phyloP scores from a whole-genome alignment of 2,888 invertebrate genomes.

The Hemithea aestivaria region DNA sequence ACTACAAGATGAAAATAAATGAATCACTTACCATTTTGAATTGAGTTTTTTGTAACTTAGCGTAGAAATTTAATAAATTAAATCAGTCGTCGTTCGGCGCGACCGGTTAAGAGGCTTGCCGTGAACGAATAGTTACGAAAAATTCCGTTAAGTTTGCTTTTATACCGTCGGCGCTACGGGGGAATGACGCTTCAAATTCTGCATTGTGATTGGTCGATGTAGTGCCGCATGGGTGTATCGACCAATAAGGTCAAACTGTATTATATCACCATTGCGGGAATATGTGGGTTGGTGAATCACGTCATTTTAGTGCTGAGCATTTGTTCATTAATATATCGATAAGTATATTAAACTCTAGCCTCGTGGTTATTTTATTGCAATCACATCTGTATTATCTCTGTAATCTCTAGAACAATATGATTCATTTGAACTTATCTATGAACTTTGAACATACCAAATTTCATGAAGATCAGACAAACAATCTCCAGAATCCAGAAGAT shows the following conservation, averaged over 20 bases:
- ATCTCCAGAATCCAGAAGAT: too few species aligned
- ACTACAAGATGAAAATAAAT: slow-evolving; percentile 21
- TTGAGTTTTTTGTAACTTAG: slow-evolving; percentile 71
- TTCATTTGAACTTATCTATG: too few species aligned
- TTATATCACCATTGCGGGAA: slow-evolving; percentile 74
- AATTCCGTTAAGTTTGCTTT: slow-evolving; percentile 69
- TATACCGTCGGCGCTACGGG: slow-evolving; percentile 76
- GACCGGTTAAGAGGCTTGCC: slow-evolving; percentile 84
- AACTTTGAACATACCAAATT: too few species aligned
- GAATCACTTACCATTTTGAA: slow-evolving; percentile 71
- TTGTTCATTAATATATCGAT: slow-evolving; percentile 19
- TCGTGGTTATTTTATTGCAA: too few species aligned
- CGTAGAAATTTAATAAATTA: slow-evolving; percentile 67
- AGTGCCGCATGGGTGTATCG: slow-evolving; percentile 65
- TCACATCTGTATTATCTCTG: too few species aligned
- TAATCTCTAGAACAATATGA: too few species aligned
- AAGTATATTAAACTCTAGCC: too few species aligned
- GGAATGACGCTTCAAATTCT: slow-evolving; percentile 67
- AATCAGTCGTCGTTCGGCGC: slow-evolving; percentile 79
- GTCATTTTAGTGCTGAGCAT: slow-evolving; percentile 34
- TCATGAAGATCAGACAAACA: too few species aligned
- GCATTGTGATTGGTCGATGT: slow-evolving; percentile 66
- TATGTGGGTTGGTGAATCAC: slow-evolving; percentile 68
- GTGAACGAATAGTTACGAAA: slow-evolving; percentile 81
- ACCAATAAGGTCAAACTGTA: slow-evolving; percentile 68